Base-by-base conservation (phyloP, 2,888 invertebrate genomes). In the Ellobium chinense region DNA sequence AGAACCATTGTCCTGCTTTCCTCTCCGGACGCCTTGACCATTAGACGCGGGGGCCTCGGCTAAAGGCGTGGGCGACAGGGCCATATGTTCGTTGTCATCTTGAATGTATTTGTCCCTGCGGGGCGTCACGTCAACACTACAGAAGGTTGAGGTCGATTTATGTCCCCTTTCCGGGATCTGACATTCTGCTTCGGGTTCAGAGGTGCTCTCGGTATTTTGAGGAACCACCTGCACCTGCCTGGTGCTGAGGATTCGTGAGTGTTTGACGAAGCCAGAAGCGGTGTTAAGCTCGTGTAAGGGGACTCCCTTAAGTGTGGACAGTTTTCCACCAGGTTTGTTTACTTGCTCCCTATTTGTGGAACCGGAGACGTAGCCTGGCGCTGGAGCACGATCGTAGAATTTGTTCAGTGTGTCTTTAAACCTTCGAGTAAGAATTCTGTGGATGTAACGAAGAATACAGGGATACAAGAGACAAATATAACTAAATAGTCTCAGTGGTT, bases 231-330 rank as follows among this genome's bases (percentile, higher is more conserved):
- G 7, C 46, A 18, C 63, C 63, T 27, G 12, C 18, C 31, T n/a
- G 63, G 63, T 63, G 29, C 63, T 63, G 63, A 29, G 63, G 3
- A 63, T 63, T 18, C 63, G 24, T n/a, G 63, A 63, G 27, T 63
- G 63, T 63, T 63, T 63, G 29, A 63, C 24, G 12, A 63, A 63
- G 27, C 31, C 31, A 18, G 31, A 18, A 12, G 29, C 29, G 3
- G 63, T 31, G 63, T 29, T 31, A n/a, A n/a, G n/a, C 9, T 46
- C 46, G 46, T 46, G 46, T 46, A 7, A 7, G 46, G 46, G 46
- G 18, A 12, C 18, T 12, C 9, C 46, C 46, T 46, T 46, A 46
- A 12, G 7, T 46, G 46, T 46, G 46, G 9, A 12, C 46, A 18
- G 46, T 46, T 46, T 46, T 12, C 7, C 18, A 18, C 46, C 46